Percentiles rank a stretch among this genome's conserved stretches.
Conservation (phyloP, 2,888 invertebrate genomes). For the Limnephilus marmoratus region DNA sequence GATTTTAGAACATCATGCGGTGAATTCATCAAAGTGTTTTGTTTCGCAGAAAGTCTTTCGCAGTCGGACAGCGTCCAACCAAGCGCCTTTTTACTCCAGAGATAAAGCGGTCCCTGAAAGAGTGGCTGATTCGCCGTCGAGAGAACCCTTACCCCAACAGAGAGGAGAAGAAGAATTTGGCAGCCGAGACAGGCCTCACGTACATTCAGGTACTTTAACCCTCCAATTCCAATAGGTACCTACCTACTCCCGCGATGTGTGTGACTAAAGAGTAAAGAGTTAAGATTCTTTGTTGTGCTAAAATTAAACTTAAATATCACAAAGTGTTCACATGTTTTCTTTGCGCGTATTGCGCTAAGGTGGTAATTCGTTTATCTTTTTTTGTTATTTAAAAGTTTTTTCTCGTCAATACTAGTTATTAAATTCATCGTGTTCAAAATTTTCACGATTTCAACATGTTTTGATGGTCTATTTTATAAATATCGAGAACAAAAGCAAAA, state of each 20-base stretch:
- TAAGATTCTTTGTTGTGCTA: neutral
- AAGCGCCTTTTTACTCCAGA: constrained; percentile 88
- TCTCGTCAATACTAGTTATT: neutral
- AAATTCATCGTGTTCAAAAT: neutral
- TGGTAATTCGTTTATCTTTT: neutral
- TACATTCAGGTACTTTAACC: constrained; percentile 83
- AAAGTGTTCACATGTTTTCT: neutral
- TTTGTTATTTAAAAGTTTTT: neutral
- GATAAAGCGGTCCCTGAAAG: constrained; percentile 86
- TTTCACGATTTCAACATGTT: neutral
- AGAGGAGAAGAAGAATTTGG: constrained; percentile 85
- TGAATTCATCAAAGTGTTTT: neutral
- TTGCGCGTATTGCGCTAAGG: neutral
- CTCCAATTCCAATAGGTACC: neutral
- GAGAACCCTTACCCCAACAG: constrained; percentile 89
- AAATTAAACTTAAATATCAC: neutral
- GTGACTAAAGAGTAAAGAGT: neutral
- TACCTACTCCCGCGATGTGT: neutral
- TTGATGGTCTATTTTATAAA: too few relatives aligned
- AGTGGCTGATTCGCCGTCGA: constrained; percentile 85
- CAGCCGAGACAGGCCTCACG: constrained; percentile 85
- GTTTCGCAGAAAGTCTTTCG: constrained; percentile 75
- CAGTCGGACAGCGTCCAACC: constrained; percentile 80
- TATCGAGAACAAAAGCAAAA: too few relatives aligned
- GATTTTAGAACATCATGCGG: neutral